Evolutionary conservation across 2,888 invertebrate genomes (phyloP).

Genomic region (Paralinhomoeus sp.): DNA sequence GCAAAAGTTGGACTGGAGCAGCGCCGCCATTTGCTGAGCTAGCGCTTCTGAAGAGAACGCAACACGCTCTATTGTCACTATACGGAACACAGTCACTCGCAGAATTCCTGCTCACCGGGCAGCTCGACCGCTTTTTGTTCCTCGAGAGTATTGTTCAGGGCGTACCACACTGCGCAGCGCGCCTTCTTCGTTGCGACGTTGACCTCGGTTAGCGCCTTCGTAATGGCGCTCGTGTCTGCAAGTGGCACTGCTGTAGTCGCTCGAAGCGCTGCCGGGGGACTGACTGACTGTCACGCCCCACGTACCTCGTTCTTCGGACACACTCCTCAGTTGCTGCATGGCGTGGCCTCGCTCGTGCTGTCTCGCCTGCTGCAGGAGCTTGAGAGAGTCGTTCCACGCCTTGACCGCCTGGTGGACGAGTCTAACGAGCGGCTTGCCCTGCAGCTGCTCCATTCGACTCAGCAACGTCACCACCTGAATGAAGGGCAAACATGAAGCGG

Average conservation of each 20-base stretch:
- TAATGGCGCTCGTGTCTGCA: constrained; percentile 44
- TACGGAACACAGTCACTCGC: no score
- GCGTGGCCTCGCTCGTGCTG: constrained; percentile 44
- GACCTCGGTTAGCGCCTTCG: constrained; percentile 44
- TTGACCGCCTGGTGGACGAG: constrained; percentile 45
- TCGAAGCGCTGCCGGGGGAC: no score
- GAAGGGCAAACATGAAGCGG: no score
- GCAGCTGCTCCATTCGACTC: constrained; percentile 49
- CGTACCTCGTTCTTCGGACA: no score
- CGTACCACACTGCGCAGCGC: constrained; percentile 52
- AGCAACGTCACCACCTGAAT: constrained; percentile 42
- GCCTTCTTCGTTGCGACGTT: constrained; percentile 42
- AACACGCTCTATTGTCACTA: no score
- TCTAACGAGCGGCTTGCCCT: constrained; percentile 41
- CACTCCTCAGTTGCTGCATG: constrained; percentile 17
- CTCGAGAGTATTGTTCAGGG: constrained; percentile 35
- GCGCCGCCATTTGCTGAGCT: no score
- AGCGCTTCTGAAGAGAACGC: no score
- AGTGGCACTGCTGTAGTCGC: no score
- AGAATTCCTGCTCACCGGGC: no score
- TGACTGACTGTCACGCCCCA: no score
- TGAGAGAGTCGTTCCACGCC: constrained; percentile 47
- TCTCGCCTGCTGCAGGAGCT: constrained; percentile 46
- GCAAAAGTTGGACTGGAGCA: no score
- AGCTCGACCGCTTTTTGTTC: no score